Percentiles rank a stretch among this genome's conserved stretches.
phyloP scores from a whole-genome alignment of 2,797 vertebrate genomes.

The Tenualosa thibaudeaui region DNA sequence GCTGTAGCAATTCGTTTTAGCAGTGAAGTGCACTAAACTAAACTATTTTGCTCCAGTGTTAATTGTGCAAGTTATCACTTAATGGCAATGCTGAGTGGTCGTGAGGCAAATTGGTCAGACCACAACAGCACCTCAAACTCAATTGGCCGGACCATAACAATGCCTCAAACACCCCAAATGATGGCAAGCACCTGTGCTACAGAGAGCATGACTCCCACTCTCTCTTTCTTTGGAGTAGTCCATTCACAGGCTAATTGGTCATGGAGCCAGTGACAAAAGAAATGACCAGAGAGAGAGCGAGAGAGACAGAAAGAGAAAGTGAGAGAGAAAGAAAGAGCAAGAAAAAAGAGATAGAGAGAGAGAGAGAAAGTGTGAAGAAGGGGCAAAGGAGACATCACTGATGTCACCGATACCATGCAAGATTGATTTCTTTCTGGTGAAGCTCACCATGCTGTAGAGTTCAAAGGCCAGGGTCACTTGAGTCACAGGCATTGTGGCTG shows the following conservation, averaged over 20 bases:
- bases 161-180: background rate
- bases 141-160: background rate
- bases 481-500: background rate
- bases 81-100: slow-evolving; percentile 12
- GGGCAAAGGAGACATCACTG: slow-evolving; percentile 4
- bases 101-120: background rate
- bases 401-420: background rate
- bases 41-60: slow-evolving; percentile 16
- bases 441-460: background rate
- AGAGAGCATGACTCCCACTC: background rate
- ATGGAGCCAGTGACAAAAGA: background rate
- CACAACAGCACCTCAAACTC: background rate
- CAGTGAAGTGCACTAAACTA: background rate
- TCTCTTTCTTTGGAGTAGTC: background rate
- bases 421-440: background rate
- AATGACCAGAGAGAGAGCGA: background rate
- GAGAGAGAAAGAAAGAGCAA: background rate
- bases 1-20: slow-evolving; percentile 13
- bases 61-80: slow-evolving; percentile 15
- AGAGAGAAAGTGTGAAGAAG: background rate
- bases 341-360: background rate
- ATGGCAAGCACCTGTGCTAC: background rate
- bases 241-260: background rate
- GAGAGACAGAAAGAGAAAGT: background rate
- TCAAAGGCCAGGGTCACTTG: background rate